Evolutionary conservation across 2,888 invertebrate genomes (phyloP), one percentile per base, ranked within the genome.

Genomic region (Eupithecia inturbata): DNA sequence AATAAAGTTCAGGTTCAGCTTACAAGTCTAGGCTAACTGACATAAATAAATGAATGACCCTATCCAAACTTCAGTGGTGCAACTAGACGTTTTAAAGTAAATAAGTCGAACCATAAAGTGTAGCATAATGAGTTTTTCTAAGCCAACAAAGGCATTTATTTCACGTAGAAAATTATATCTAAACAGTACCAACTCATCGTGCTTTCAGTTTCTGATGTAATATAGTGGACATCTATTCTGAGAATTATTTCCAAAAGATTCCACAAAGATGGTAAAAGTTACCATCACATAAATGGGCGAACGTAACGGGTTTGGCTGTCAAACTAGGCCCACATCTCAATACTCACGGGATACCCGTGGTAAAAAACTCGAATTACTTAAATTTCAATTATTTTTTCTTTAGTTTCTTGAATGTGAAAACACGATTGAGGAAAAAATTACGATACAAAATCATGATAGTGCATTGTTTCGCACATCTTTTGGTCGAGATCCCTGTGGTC

Each of bases 1-100:
- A 85, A 87, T 53, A 88, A 83, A 85, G 81, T 82, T 82, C 82
- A 83, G 85, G 81, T 82, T 82, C 82, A n/a, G 26, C 36, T 63
- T 53, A 33, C 33, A 62, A 70, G 68, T 41, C 22, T 71, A 28
- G 16, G 63, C 26, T 62, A 45, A 39, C 69, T 63, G 60, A 68
- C 16, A 22, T 16, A 53, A 26, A 70, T 64, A 64, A 63, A 60
- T 9, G 31, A 19, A 1, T 39, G n/a, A 26, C 12, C 39, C 41
- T 62, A 67, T 49, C 16, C 1, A 62, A 62, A 62, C 14, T 26
- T 22, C 53, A 53, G 22, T 53, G 9, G 53, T 53, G 9, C 3
- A 33, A 6, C 0, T 7, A 41, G 16, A 41, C 41, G 45, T 19
- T 7, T 45, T 19, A 19, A 19, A 19, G 49, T 45, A 45, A n/a